Percentiles rank a stretch among this genome's conserved stretches.
Evolutionary conservation across 2,113 vertebrate genomes (phyloP).

Genomic region (Otolemur garnettii): DNA sequence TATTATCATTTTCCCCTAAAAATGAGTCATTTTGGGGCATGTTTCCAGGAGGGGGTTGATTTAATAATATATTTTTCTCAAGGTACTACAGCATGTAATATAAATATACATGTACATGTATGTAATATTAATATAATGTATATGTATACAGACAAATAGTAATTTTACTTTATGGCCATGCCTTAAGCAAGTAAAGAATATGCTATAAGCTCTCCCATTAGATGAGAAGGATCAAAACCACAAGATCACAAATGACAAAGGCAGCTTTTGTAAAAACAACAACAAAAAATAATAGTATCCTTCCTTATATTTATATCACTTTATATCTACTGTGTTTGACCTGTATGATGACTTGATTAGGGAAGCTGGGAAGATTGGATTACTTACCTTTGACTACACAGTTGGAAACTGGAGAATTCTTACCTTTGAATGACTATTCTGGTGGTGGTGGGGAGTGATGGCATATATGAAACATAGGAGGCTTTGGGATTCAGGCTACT

Average conservation of each 20-base stretch:
- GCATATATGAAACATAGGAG: neutral
- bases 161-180: neutral
- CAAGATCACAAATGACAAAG: neutral
- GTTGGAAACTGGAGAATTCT: neutral
- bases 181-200: neutral
- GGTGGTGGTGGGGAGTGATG: neutral
- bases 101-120: neutral
- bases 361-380: neutral
- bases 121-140: neutral
- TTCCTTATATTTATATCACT: neutral
- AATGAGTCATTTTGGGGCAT: constrained; percentile 43
- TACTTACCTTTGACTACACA: neutral
- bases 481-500: neutral
- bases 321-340: neutral
- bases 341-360: neutral
- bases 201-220: neutral
- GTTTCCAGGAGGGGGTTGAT: constrained; percentile 43
- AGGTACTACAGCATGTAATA: neutral
- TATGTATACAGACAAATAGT: neutral
- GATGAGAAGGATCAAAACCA: neutral
- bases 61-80: constrained; percentile 51
- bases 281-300: neutral
- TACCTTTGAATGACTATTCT: neutral
- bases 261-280: neutral
- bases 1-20: constrained; percentile 32